These are phyloP conservation scores for Solenopsis invicta DNA, from an alignment of 1,140 invertebrate species.

Conservation along the genomic window DNA sequence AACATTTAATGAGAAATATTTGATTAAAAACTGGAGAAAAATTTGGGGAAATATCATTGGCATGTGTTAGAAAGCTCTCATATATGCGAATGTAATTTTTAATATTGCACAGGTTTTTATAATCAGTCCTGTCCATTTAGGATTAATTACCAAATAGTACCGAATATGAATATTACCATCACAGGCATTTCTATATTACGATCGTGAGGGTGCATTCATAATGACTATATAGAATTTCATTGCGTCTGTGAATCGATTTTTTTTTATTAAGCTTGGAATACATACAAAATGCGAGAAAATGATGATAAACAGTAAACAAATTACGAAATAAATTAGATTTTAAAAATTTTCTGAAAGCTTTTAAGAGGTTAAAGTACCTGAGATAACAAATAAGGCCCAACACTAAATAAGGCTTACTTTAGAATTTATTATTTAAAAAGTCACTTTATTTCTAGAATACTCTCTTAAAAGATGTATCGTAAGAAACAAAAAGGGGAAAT, in stretches of 20 bases:
- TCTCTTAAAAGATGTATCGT: too few species aligned
- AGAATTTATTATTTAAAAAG: too few species aligned
- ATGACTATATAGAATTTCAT: not conserved
- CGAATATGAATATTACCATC: not conserved
- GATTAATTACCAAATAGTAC: not conserved
- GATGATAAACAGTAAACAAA: not conserved
- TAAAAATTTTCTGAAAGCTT: not conserved
- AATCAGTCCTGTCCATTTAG: not conserved
- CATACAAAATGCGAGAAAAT: not conserved
- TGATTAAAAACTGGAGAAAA: conserved; percentile 29
- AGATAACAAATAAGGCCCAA: too few species aligned
- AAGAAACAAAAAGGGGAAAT: too few species aligned
- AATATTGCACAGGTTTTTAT: conserved; percentile 15
- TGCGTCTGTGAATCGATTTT: not conserved
- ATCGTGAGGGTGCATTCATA: not conserved
- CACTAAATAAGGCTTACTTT: too few species aligned
- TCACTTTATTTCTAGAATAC: too few species aligned
- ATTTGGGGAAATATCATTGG: not conserved
- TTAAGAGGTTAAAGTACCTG: not conserved
- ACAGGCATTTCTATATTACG: not conserved
- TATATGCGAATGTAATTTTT: conserved; percentile 15
- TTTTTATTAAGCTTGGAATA: not conserved
- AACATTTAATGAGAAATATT: conserved; percentile 18
- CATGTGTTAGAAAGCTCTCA: not conserved
- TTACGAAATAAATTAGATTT: not conserved